phyloP scores from a whole-genome alignment of 2,797 vertebrate genomes.

The Sebastes miniatus region DNA sequence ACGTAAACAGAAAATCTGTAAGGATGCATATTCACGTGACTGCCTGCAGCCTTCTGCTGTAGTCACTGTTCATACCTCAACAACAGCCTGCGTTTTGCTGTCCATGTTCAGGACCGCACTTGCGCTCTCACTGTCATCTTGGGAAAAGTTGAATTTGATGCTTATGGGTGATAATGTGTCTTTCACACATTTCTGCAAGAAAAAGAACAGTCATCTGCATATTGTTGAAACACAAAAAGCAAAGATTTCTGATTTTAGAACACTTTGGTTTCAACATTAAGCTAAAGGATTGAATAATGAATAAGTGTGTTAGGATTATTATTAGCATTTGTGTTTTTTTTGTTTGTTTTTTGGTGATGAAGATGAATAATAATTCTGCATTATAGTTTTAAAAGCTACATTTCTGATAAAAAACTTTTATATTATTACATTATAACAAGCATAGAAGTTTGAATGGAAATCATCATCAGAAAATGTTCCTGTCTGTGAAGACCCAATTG shows the following conservation, averaged over 20 bases:
- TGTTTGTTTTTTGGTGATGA: not conserved
- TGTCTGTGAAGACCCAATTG: not conserved
- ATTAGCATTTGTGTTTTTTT: not conserved
- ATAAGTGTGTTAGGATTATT: not conserved
- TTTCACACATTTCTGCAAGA: constrained; percentile 78
- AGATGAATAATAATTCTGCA: not conserved
- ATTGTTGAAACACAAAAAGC: not conserved
- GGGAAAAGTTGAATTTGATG: constrained; percentile 78
- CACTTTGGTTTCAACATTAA: not conserved
- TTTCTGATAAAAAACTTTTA: not conserved
- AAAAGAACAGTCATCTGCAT: not conserved
- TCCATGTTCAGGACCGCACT: constrained; percentile 50
- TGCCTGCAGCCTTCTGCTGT: not conserved
- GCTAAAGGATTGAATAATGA: not conserved
- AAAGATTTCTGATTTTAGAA: not conserved
- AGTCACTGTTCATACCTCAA: constrained; percentile 56
- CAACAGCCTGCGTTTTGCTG: constrained; percentile 11
- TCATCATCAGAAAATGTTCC: not conserved
- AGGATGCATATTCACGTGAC: not conserved
- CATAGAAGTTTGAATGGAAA: not conserved
- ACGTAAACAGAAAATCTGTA: not conserved
- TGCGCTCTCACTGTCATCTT: constrained; percentile 32
- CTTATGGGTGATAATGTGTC: constrained; percentile 79
- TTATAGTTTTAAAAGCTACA: not conserved
- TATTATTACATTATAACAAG: not conserved